A percentile compares a stretch with the other conserved stretches of the same genome.
These are phyloP conservation scores for Typhlomys cinereus DNA, from an alignment of 2,113 vertebrate genomes.

Conservation along the genomic window DNA sequence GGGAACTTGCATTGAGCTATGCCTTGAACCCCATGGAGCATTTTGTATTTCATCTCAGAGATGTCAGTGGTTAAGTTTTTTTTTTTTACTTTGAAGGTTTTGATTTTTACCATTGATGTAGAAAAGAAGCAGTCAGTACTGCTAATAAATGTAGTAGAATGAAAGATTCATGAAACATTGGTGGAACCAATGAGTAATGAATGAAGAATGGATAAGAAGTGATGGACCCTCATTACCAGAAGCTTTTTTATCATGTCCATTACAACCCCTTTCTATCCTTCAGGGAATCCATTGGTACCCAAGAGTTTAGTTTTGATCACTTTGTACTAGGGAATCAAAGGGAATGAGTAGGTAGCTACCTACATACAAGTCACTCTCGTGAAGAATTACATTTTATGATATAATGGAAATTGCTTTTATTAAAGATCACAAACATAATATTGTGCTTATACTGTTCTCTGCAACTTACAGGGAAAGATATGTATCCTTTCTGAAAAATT, in stretches of 20 bases:
- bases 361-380: not conserved
- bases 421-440: not conserved
- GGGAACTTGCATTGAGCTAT: not conserved
- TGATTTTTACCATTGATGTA: not conserved
- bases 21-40: not conserved
- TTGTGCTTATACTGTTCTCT: not conserved
- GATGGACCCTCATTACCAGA: not conserved
- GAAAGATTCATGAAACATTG: not conserved
- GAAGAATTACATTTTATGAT: conserved; percentile 3
- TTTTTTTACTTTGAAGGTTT: conserved; percentile 18
- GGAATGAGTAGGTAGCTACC: not conserved
- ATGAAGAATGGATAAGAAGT: not conserved
- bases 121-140: not conserved
- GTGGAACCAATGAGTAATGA: not conserved
- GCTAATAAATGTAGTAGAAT: not conserved
- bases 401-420: conserved; percentile 2
- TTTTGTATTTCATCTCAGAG: not conserved
- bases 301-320: not conserved
- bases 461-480: not conserved
- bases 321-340: not conserved
- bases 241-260: not conserved
- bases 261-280: not conserved
- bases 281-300: not conserved
- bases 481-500: not conserved
- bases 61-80: not conserved